Conservation (phyloP, 2,113 vertebrate genomes). For the Actinemys pallida region DNA sequence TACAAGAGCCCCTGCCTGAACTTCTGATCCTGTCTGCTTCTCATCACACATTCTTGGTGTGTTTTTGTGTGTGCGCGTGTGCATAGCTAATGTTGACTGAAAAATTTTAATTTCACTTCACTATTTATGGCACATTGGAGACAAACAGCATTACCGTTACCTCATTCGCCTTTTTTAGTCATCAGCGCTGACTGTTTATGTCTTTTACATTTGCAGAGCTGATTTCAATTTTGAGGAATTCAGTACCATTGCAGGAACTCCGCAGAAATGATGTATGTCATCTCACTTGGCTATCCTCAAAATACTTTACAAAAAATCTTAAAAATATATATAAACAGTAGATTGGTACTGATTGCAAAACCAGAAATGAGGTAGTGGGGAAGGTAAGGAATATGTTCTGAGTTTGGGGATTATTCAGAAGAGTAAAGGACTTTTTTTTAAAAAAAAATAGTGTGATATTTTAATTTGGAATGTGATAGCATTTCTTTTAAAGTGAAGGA, state of each 20-base stretch:
- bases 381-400: not conserved
- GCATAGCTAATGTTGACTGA: conserved; percentile 52
- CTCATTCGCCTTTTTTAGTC: conserved; percentile 78
- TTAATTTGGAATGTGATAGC: not conserved
- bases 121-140: conserved; percentile 75
- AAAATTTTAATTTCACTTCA: conserved; percentile 74
- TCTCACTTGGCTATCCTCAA: conserved; percentile 65
- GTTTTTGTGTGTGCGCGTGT: not conserved
- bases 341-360: conserved; percentile 72
- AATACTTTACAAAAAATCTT: conserved; percentile 24
- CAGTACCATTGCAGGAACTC: conserved; percentile 60
- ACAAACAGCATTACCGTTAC: conserved; percentile 68
- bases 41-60: conserved; percentile 36
- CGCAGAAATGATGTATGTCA: conserved; percentile 68
- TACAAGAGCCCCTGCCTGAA: conserved; percentile 46
- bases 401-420: conserved; percentile 2
- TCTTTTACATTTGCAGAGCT: conserved; percentile 73
- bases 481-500: conserved; percentile 18
- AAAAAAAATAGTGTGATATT: not conserved
- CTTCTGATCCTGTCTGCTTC: conserved; percentile 68
- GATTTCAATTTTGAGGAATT: conserved; percentile 76
- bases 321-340: conserved; percentile 61
- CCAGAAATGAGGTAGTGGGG: conserved; percentile 45
- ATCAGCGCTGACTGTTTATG: conserved; percentile 72
- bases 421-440: not conserved